phyloP scores from a whole-genome alignment of 2,888 invertebrate genomes.

The Miltochrista miniata region DNA sequence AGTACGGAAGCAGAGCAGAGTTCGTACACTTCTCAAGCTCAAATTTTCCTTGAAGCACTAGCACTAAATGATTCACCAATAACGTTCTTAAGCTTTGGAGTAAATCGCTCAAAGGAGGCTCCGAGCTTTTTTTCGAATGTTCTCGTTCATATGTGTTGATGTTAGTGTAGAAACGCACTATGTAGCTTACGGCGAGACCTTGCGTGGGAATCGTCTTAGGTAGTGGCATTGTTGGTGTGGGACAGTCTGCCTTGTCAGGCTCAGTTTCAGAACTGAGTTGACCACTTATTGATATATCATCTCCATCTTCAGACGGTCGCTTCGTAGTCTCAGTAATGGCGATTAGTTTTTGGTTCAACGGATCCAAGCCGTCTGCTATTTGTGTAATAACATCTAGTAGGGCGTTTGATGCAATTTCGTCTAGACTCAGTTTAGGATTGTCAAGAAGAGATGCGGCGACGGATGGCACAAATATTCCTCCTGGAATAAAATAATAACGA shows the following conservation, averaged over 20 bases:
- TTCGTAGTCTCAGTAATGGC: slow-evolving; percentile 71
- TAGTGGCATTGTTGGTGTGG: slow-evolving; percentile 72
- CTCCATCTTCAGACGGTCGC: slow-evolving; percentile 74
- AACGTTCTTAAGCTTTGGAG: slow-evolving; percentile 83
- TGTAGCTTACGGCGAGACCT: slow-evolving; percentile 74
- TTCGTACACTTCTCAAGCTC: slow-evolving; percentile 77
- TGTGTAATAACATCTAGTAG: slow-evolving; percentile 86
- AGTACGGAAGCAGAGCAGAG: slow-evolving; percentile 87
- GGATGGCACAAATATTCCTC: slow-evolving; percentile 82
- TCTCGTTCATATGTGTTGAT: slow-evolving; percentile 89
- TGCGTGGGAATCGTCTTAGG: slow-evolving; percentile 69
- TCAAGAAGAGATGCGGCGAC: slow-evolving; percentile 82
- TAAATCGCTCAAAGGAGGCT: slow-evolving; percentile 88
- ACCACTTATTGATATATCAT: slow-evolving; percentile 63
- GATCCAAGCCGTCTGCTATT: slow-evolving; percentile 83
- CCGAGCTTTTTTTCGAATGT: slow-evolving; percentile 89
- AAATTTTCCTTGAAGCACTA: slow-evolving; percentile 82
- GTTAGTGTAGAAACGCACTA: slow-evolving; percentile 85
- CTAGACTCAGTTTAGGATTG: slow-evolving; percentile 74
- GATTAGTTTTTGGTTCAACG: slow-evolving; percentile 78
- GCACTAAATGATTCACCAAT: slow-evolving; percentile 83
- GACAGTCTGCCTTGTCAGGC: slow-evolving; percentile 68
- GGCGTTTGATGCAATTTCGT: slow-evolving; percentile 85
- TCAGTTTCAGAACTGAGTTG: slow-evolving; percentile 62
- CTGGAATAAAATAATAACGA: slow-evolving; percentile 45